Percentiles rank a stretch among this genome's conserved stretches.
Conservation (phyloP, 2,888 invertebrate species). For the Cheilosia pagana region DNA sequence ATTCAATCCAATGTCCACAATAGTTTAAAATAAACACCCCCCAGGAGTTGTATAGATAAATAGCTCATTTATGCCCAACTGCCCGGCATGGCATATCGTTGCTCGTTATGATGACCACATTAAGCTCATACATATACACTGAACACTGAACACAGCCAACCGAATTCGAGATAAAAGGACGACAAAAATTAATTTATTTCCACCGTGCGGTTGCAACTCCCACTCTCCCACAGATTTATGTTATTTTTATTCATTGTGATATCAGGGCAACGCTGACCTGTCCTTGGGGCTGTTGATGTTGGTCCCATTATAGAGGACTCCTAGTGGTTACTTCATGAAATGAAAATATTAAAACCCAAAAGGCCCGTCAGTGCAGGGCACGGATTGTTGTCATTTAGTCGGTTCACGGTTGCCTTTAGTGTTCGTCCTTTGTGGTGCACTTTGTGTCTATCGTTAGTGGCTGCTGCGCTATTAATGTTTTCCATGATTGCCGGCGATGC, state of each 20-base stretch:
- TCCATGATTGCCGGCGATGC: constrained; percentile 55
- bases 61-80: constrained; percentile 56
- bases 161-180: constrained; percentile 58
- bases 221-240: constrained; percentile 25
- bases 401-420: constrained; percentile 39
- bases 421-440: constrained; percentile 52
- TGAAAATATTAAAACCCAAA: constrained; percentile 54
- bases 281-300: constrained; percentile 30
- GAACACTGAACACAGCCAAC: background rate
- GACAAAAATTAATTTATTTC: constrained; percentile 71
- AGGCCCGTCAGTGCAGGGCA: constrained; percentile 30
- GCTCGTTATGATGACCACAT: constrained; percentile 48
- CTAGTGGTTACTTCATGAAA: constrained; percentile 54
- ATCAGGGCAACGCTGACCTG: background rate
- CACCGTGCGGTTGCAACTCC: constrained; percentile 33
- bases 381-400: constrained; percentile 51
- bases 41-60: constrained; percentile 38
- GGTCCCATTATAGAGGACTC: constrained; percentile 2
- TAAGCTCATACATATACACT: constrained; percentile 37
- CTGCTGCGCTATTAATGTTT: constrained; percentile 44
- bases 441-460: constrained; percentile 60
- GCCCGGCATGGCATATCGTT: constrained; percentile 9
- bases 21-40: constrained; percentile 60
- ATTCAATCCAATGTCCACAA: constrained; percentile 17
- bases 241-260: constrained; percentile 1